Evolutionary conservation across 2,888 invertebrate species (phyloP), one percentile per base, ranked within the genome.

Genomic region (Agrochola lota): DNA sequence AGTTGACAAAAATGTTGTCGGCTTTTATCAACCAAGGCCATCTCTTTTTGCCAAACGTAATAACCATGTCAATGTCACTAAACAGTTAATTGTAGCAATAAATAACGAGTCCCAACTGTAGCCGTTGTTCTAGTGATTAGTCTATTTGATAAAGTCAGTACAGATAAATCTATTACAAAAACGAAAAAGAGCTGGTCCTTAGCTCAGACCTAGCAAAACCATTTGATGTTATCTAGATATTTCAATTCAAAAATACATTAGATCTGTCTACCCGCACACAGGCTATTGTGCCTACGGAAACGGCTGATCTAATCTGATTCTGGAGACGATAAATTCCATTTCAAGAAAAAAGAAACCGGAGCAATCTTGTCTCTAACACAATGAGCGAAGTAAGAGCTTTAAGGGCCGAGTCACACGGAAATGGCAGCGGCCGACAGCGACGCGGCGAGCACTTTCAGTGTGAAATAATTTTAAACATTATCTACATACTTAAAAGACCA

Each of bases 271-370:
- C 40, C 23, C 20, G 30, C 49, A 78, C 23, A 74, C 30, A n/a
- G 26, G 8, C 35, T 35, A 67, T 67, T 67, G 70, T 71, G 67
- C 26, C 30, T 26, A 57, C 35, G 49, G 77, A 71, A 71, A 63
- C 71, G 70, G 67, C 77, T 57, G 77, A 71, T 77, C 57, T 77
- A 59, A 81, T 81, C 81, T 62, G 26, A 81, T 70, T 78, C 17
- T 52, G 20, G 26, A 30, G 8, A 78, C 49, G 77, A 81, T 81
- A 81, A 71, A 71, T 71, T 66, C 40, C 17, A 68, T 68, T 20
- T 26, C 20, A 69, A 49, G 40, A 63, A 67, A 67, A 75, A 62
- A 59, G 8, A 43, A 81, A 71, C 69, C 70, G 40, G 81, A 59
- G 60, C 78, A 70, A 57, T 71, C 40, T 72, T 81, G 66, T 81